Conservation (phyloP, 1,140 invertebrate species). For the Polypedilum pembai region DNA sequence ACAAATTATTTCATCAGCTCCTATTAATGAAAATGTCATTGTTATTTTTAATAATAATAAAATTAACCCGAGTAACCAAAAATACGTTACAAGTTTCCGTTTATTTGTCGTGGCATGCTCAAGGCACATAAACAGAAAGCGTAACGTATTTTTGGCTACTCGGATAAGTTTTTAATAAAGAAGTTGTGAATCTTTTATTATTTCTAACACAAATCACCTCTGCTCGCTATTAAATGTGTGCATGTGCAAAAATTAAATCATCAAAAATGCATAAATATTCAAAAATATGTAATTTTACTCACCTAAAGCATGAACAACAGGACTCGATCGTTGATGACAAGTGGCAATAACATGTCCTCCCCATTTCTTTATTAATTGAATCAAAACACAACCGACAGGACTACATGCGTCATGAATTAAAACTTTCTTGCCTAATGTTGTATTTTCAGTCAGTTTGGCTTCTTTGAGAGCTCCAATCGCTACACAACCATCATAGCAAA, state of each 20-base stretch:
- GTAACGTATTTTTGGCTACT: too few relatives aligned
- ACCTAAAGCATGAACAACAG: slow-evolving; percentile 49
- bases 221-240: slow-evolving; percentile 29
- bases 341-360: slow-evolving; percentile 53
- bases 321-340: slow-evolving; percentile 47
- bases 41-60: not conserved
- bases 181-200: not conserved
- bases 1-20: slow-evolving; percentile 29
- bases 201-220: slow-evolving; percentile 28
- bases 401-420: slow-evolving; percentile 62
- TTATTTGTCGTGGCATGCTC: too few relatives aligned
- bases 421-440: slow-evolving; percentile 54
- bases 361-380: slow-evolving; percentile 63
- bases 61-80: too few relatives aligned
- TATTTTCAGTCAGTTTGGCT: slow-evolving; percentile 47
- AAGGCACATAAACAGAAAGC: too few relatives aligned
- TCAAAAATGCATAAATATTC: slow-evolving; percentile 44
- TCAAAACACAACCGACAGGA: slow-evolving; percentile 61
- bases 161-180: slow-evolving; percentile 15
- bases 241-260: not conserved
- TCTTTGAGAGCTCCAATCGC: slow-evolving; percentile 57
- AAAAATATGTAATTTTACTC: slow-evolving; percentile 47
- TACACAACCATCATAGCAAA: slow-evolving; percentile 63
- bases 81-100: too few relatives aligned
- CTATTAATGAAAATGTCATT: not conserved